These are phyloP conservation scores for Ophion slaviceki DNA, from an alignment of 2,888 invertebrate genomes.

Conservation along the genomic window DNA sequence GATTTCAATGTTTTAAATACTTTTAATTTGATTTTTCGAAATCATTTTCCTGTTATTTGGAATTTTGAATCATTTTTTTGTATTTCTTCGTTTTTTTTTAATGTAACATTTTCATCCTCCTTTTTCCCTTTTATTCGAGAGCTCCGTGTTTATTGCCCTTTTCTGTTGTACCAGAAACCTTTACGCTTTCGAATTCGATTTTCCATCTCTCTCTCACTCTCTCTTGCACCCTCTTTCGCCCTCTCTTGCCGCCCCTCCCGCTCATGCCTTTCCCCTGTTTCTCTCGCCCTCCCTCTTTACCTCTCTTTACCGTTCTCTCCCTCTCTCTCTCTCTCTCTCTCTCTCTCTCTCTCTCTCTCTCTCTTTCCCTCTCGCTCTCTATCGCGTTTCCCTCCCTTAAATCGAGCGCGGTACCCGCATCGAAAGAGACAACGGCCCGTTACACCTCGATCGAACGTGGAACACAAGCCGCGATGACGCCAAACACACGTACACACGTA, in stretches of 20 bases:
- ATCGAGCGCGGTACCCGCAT: conserved; percentile 80
- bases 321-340: conserved; percentile 40
- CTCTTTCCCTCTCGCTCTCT: conserved; percentile 33
- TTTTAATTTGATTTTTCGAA: no score
- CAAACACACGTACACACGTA: conserved; percentile 73
- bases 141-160: neutral
- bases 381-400: conserved; percentile 34
- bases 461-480: conserved; percentile 75
- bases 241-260: conserved; percentile 15
- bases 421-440: conserved; percentile 81
- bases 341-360: conserved; percentile 42
- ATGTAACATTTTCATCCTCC: neutral
- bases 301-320: conserved; percentile 24
- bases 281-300: conserved; percentile 40
- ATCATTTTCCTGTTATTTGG: neutral
- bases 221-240: conserved; percentile 15
- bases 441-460: conserved; percentile 81
- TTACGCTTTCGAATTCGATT: conserved; percentile 55
- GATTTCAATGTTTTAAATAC: no score
- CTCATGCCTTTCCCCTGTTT: conserved; percentile 33
- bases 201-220: conserved; percentile 8
- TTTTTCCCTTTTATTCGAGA: neutral
- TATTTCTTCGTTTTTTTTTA: no score
- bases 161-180: conserved; percentile 19
- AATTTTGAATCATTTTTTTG: neutral